Conservation (phyloP, 2,888 invertebrate genomes). For the Sipha maydis region DNA sequence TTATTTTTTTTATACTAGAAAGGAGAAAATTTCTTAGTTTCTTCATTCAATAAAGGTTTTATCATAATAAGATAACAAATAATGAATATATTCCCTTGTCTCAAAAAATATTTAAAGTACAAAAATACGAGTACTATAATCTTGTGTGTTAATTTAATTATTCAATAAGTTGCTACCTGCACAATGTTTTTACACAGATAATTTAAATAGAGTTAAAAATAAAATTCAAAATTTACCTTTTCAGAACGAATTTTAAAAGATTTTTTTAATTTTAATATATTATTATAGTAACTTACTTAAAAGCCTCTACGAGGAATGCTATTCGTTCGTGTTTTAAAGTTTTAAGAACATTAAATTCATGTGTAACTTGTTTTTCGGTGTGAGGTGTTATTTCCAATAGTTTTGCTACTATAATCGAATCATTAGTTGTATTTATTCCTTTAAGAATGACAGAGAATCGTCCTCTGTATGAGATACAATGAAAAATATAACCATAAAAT, state of each 20-base stretch:
- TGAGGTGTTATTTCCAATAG: slow-evolving; percentile 77
- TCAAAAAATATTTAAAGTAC: no score
- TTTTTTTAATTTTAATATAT: no score
- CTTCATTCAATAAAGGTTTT: no score
- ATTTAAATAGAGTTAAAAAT: no score
- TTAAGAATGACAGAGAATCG: slow-evolving; percentile 87
- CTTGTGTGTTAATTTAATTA: no score
- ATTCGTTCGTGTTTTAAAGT: slow-evolving; percentile 89
- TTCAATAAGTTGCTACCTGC: not conserved
- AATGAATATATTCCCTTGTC: no score
- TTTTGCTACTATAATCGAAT: slow-evolving; percentile 85
- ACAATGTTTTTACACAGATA: not conserved
- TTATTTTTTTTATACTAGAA: not conserved
- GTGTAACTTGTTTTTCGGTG: slow-evolving; percentile 75
- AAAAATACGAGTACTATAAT: no score
- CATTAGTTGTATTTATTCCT: slow-evolving; percentile 77
- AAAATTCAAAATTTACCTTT: no score
- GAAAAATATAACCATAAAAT: slow-evolving; percentile 34
- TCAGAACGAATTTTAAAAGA: no score
- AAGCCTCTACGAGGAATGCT: slow-evolving; percentile 74
- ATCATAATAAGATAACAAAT: no score
- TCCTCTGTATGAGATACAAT: slow-evolving; percentile 72
- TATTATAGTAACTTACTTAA: slow-evolving; percentile 63
- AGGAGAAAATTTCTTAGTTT: no score
- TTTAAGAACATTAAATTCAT: slow-evolving; percentile 86